A percentile compares a stretch with the other conserved stretches of the same genome.
phyloP scores from a whole-genome alignment of 2,113 vertebrate species.

The Mustela nigripes region DNA sequence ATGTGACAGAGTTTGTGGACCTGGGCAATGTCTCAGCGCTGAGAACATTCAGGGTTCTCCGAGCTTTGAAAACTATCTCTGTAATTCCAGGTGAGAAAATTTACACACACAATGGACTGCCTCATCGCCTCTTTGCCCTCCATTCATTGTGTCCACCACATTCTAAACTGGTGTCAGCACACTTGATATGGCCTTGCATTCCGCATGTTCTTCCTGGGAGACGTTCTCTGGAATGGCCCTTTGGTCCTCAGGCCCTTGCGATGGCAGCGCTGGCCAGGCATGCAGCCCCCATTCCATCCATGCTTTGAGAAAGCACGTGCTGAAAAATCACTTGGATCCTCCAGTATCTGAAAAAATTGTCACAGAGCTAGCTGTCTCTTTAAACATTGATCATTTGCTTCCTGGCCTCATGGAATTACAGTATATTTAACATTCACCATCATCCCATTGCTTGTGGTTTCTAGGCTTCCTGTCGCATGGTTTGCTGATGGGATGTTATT shows the following conservation, averaged over 20 bases:
- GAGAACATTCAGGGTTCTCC: slow-evolving; percentile 99
- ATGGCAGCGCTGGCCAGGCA: slow-evolving; percentile 65
- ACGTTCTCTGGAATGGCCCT: slow-evolving; percentile 55
- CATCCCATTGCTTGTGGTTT: slow-evolving; percentile 77
- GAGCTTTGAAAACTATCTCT: slow-evolving; percentile 99
- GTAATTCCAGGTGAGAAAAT: slow-evolving; percentile 99
- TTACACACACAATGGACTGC: slow-evolving; percentile 21
- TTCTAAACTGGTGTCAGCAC: slow-evolving; percentile 90
- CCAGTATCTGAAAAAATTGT: neutral
- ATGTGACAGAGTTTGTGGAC: slow-evolving; percentile 99
- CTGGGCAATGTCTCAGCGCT: slow-evolving; percentile 99
- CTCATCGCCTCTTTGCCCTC: slow-evolving; percentile 60
- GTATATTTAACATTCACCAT: slow-evolving; percentile 57
- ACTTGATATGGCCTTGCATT: slow-evolving; percentile 95
- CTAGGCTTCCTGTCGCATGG: slow-evolving; percentile 74
- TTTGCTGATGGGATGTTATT: slow-evolving; percentile 68
- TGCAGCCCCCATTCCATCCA: slow-evolving; percentile 68
- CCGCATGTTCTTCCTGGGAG: slow-evolving; percentile 82
- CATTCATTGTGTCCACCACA: slow-evolving; percentile 65
- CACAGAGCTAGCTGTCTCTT: slow-evolving; percentile 45
- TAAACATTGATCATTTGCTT: slow-evolving; percentile 66
- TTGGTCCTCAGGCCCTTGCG: neutral
- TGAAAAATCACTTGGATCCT: slow-evolving; percentile 37
- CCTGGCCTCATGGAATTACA: slow-evolving; percentile 79
- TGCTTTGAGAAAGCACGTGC: slow-evolving; percentile 72